Percentiles rank a stretch among this genome's conserved stretches.
Conservation (phyloP, 2,797 vertebrate genomes). For the Eupleurogrammus muticus region DNA sequence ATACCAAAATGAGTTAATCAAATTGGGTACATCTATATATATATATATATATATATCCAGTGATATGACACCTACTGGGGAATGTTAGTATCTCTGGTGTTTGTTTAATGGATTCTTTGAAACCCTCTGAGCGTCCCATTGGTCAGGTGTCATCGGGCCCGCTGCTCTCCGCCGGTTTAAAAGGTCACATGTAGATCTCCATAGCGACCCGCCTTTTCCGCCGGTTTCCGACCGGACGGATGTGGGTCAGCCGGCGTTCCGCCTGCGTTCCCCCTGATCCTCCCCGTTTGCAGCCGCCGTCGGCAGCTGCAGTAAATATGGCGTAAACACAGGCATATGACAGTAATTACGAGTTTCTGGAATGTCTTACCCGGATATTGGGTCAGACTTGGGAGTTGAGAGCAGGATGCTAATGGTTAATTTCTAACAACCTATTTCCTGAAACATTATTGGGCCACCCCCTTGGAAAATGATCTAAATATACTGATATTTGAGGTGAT, state of each 20-base stretch:
- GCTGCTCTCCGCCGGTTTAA: too few relatives aligned
- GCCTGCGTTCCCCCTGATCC: too few relatives aligned
- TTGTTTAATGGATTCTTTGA: background rate
- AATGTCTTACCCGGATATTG: constrained; percentile 64
- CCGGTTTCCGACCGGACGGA: too few relatives aligned
- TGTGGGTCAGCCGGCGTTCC: constrained; percentile 55
- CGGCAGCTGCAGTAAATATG: constrained; percentile 61
- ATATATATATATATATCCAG: too few relatives aligned
- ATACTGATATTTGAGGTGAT: constrained; percentile 54
- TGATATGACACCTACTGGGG: too few relatives aligned
- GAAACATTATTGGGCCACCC: constrained; percentile 68
- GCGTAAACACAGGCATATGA: constrained; percentile 75
- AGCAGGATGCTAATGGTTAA: constrained; percentile 71
- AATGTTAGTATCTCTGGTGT: background rate
- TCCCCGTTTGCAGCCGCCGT: constrained; percentile 25
- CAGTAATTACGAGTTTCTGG: constrained; percentile 73
- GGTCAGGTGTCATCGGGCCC: too few relatives aligned
- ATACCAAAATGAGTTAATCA: too few relatives aligned
- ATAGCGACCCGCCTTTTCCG: too few relatives aligned
- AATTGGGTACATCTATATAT: too few relatives aligned
- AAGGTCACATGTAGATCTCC: background rate
- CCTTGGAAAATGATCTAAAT: constrained; percentile 55
- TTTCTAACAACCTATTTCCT: constrained; percentile 76
- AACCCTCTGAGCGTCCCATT: too few relatives aligned
- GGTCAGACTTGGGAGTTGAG: constrained; percentile 65